Conservation (phyloP, 2,888 invertebrate species). For the Pristionchus arcanus region DNA sequence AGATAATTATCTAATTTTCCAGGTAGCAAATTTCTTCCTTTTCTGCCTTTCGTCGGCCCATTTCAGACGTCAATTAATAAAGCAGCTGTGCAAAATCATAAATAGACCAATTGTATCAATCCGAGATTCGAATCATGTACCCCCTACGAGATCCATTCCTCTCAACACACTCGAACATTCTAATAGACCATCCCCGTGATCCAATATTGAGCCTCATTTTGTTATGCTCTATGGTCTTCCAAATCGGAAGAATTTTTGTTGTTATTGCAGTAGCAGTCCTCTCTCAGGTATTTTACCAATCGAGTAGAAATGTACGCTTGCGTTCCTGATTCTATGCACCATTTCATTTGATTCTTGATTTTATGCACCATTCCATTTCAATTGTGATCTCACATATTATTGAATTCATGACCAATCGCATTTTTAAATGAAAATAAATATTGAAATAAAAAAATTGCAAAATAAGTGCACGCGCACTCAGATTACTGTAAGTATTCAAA, state of each 20-base stretch:
- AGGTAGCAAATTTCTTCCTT: slow-evolving; percentile 56
- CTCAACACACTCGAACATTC: slow-evolving; percentile 55
- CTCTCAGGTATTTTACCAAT: not conserved
- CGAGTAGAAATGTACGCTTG: slow-evolving; percentile 22
- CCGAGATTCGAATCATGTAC: slow-evolving; percentile 52
- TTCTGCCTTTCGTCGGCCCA: slow-evolving; percentile 55
- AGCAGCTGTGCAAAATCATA: slow-evolving; percentile 21
- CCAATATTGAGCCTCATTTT: not conserved
- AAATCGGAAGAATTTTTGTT: not conserved
- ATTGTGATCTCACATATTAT: slow-evolving; percentile 43
- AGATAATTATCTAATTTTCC: not conserved
- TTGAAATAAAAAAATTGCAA: not conserved
- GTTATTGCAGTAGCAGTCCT: slow-evolving; percentile 34
- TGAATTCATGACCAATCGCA: not conserved
- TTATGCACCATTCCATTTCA: slow-evolving; percentile 44
- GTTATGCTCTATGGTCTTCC: not conserved
- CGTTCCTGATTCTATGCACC: slow-evolving; percentile 42
- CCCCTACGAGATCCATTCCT: slow-evolving; percentile 52
- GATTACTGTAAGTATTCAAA: slow-evolving; percentile 30
- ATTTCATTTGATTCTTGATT: slow-evolving; percentile 49
- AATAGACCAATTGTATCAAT: not conserved
- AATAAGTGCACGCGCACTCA: not conserved
- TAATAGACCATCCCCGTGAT: slow-evolving; percentile 42
- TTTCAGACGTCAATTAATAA: slow-evolving; percentile 49
- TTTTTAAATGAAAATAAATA: not conserved